Conservation (phyloP, 2,888 invertebrate genomes). For the Ptilodon capucinus region DNA sequence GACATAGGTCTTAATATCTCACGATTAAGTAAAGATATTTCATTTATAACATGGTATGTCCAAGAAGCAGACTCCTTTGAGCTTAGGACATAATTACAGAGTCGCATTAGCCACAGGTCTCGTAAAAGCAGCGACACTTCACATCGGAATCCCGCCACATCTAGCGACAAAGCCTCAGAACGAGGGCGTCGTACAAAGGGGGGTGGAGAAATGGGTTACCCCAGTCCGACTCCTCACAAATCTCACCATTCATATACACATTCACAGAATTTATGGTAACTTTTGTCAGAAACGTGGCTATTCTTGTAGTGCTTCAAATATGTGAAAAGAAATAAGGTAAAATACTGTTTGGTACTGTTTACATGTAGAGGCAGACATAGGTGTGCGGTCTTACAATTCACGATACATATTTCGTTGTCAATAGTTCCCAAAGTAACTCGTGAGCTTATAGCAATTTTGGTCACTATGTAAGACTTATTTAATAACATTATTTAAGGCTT, state of each 20-base stretch:
- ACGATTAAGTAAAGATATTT: not conserved
- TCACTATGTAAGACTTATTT: too few species aligned
- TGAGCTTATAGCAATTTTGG: too few species aligned
- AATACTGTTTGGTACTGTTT: too few species aligned
- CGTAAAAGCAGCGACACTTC: constrained; percentile 30
- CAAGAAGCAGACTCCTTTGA: not conserved
- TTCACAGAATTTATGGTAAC: constrained; percentile 22
- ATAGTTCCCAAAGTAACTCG: too few species aligned
- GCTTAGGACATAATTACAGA: not conserved
- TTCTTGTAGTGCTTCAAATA: not conserved
- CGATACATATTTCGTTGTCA: too few species aligned
- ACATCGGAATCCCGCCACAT: constrained; percentile 32
- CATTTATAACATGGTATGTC: not conserved
- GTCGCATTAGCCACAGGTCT: constrained; percentile 25
- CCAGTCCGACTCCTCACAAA: constrained; percentile 32
- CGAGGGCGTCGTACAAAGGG: constrained; percentile 41
- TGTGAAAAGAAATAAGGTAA: not conserved
- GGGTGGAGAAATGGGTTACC: constrained; percentile 41
- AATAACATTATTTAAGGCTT: too few species aligned
- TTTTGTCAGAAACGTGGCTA: constrained; percentile 8
- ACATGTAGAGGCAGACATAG: too few species aligned
- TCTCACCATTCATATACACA: constrained; percentile 24
- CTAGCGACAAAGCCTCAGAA: constrained; percentile 37
- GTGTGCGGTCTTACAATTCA: too few species aligned
- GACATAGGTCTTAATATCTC: too few species aligned